Percentiles rank a stretch among this genome's conserved stretches.
Evolutionary conservation across 2,888 invertebrate genomes (phyloP).

Genomic region (Calephelis perditalis): DNA sequence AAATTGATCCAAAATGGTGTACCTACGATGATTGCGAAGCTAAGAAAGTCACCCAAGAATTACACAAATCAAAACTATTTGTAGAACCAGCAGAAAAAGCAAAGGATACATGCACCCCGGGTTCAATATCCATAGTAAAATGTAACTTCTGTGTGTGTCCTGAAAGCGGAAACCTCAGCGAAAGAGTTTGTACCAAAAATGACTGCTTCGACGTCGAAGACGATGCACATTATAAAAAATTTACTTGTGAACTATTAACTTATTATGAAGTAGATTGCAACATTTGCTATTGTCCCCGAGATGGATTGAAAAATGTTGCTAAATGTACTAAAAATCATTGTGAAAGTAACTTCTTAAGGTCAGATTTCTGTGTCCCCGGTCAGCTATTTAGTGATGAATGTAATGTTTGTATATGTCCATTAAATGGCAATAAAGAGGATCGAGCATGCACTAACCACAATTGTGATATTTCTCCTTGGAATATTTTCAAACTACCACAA

Average conservation of each 20-base stretch:
- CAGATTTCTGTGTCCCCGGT: slow-evolving; percentile 50
- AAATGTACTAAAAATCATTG: slow-evolving; percentile 67
- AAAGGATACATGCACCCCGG: slow-evolving; percentile 45
- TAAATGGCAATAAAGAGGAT: slow-evolving; percentile 51
- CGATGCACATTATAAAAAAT: slow-evolving; percentile 32
- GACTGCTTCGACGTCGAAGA: slow-evolving; percentile 38
- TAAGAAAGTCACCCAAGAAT: slow-evolving; percentile 42
- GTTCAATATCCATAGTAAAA: slow-evolving; percentile 48
- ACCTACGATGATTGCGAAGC: slow-evolving; percentile 60
- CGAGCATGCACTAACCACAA: slow-evolving; percentile 52
- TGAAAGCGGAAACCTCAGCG: slow-evolving; percentile 43
- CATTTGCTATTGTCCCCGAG: slow-evolving; percentile 54
- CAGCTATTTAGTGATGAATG: slow-evolving; percentile 60
- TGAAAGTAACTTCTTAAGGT: slow-evolving; percentile 49
- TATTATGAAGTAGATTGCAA: slow-evolving; percentile 68
- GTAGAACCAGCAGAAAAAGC: slow-evolving; percentile 23
- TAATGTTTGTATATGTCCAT: slow-evolving; percentile 66
- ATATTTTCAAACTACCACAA: slow-evolving; percentile 48
- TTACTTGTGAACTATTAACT: slow-evolving; percentile 53
- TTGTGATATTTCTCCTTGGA: slow-evolving; percentile 52
- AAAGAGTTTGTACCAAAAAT: slow-evolving; percentile 55
- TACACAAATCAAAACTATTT: slow-evolving; percentile 32
- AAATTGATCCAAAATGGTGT: slow-evolving; percentile 62
- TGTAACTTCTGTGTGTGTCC: slow-evolving; percentile 71
- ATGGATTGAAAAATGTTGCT: slow-evolving; percentile 59